Conservation (phyloP, 1,140 invertebrate genomes). For the Cyrtorhinus lividipennis region DNA sequence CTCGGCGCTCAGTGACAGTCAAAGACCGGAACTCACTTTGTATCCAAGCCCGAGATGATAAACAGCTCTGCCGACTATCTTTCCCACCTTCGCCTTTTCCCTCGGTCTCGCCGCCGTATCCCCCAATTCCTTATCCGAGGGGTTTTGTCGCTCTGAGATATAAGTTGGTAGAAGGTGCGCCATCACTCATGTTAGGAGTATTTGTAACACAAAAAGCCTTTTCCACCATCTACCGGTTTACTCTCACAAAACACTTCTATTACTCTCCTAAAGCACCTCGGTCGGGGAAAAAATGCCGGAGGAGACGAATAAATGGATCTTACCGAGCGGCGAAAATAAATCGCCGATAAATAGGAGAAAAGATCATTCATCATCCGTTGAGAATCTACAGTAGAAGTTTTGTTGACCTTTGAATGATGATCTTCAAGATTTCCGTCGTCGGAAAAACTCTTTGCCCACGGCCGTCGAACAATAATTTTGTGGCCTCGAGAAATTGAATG, state of each 20-base stretch:
- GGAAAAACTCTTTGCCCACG: too few relatives aligned
- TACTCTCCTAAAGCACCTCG: neutral
- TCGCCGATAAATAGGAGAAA: too few relatives aligned
- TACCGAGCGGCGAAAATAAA: too few relatives aligned
- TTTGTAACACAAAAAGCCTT: conserved; percentile 7
- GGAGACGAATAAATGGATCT: too few relatives aligned
- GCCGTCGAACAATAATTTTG: too few relatives aligned
- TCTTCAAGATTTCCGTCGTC: too few relatives aligned
- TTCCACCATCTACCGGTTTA: neutral
- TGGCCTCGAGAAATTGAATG: too few relatives aligned
- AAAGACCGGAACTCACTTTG: conserved; percentile 9
- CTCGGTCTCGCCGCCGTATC: neutral
- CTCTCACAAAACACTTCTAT: conserved; percentile 2
- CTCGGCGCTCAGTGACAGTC: neutral
- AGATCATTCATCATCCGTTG: too few relatives aligned
- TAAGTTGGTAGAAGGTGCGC: conserved; percentile 2
- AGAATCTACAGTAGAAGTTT: too few relatives aligned
- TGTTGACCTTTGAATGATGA: too few relatives aligned
- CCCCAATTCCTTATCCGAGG: neutral
- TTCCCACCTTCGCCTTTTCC: neutral
- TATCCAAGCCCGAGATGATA: neutral
- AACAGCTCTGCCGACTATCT: conserved; percentile 1
- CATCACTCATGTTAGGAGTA: neutral
- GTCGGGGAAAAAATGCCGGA: too few relatives aligned
- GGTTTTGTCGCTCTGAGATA: conserved; percentile 2